Conservation (phyloP, 2,113 vertebrate species). For the Glareola pratincola region DNA sequence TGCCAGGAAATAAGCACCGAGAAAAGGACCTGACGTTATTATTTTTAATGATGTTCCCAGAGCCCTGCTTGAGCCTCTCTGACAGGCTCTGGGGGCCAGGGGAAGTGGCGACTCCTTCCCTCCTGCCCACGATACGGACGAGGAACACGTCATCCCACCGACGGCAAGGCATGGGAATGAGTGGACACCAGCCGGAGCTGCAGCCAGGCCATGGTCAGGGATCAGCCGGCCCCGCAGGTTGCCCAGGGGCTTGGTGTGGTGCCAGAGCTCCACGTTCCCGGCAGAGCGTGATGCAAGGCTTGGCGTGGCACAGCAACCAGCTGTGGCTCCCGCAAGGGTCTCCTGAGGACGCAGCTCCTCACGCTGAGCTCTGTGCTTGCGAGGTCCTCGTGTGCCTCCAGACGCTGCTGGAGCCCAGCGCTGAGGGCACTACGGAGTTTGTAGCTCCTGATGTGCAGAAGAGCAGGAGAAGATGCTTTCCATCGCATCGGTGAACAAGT, state of each 20-base stretch:
- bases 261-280: not conserved
- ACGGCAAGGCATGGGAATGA: not conserved
- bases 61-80: not conserved
- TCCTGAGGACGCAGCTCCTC: not conserved
- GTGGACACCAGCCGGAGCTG: not conserved
- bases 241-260: not conserved
- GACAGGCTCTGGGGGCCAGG: not conserved
- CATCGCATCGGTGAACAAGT: accelerated
- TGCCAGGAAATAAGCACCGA: not conserved
- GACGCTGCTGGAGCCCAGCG: not conserved
- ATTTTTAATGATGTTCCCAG: not conserved
- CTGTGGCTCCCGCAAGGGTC: not conserved
- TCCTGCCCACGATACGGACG: accelerated
- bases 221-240: not conserved
- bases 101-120: not conserved
- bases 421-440: not conserved
- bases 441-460: not conserved
- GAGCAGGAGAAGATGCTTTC: not conserved
- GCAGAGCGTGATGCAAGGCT: not conserved
- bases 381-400: not conserved
- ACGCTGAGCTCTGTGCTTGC: not conserved
- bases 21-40: not conserved
- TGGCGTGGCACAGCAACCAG: not conserved
- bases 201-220: not conserved
- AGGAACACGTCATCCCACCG: not conserved